Evolutionary conservation across 2,797 vertebrate genomes (phyloP).

Genomic region (Natrix natrix): DNA sequence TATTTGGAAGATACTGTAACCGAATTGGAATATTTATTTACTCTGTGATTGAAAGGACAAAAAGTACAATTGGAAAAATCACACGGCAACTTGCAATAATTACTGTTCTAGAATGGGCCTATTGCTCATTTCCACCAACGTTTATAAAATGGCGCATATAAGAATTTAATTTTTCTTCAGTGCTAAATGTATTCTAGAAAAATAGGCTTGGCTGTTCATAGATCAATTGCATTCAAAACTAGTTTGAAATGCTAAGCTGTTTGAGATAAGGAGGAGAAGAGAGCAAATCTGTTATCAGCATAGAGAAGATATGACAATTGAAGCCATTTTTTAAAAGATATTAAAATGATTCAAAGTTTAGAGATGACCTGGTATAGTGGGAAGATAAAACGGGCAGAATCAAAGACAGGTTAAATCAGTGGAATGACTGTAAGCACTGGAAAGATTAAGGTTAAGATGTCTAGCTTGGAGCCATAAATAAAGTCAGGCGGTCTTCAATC

Average conservation of each 20-base stretch:
- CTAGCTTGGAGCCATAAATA: background rate
- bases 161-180: background rate
- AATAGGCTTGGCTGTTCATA: background rate
- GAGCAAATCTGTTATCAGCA: background rate
- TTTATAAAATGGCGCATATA: background rate
- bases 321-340: background rate
- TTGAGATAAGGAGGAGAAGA: background rate
- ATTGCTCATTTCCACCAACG: background rate
- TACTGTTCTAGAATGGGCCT: background rate
- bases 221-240: background rate
- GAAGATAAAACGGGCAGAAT: background rate
- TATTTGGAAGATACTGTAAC: background rate
- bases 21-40: background rate
- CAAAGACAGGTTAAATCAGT: background rate
- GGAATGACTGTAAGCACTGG: background rate
- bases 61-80: background rate
- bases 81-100: background rate
- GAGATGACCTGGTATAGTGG: background rate
- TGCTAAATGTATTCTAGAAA: background rate
- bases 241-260: background rate
- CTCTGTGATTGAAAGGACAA: background rate
- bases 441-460: background rate
- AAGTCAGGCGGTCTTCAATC: background rate
- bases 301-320: background rate
- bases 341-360: background rate